Evolutionary conservation across 2,797 vertebrate genomes (phyloP), one percentile per base, ranked within the genome.

Genomic region (Aldrovandia affinis): DNA sequence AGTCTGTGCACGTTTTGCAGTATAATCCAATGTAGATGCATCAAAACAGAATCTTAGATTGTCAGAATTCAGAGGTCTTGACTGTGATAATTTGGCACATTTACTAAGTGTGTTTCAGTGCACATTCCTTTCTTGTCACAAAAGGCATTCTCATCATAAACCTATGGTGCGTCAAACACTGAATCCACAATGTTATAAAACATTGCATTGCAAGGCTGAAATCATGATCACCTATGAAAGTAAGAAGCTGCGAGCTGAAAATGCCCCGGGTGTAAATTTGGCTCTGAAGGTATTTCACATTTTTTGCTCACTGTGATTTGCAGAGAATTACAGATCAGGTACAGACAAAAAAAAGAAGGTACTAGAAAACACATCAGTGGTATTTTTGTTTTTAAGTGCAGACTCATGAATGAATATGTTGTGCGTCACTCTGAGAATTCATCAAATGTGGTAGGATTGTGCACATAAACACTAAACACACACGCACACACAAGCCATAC

Each of bases 401-500:
- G 33, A 36, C 15, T 75, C 25, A 5, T 2, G n/a, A 9, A 75
- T 25, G 44, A 47, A 33, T 25, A 75, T 22, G 39, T 73, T 42
- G 20, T 73, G 33, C 33, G 42, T 39, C 15, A 73, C 20, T 39
- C 68, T 42, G 33, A 39, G 36, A 73, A 73, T 36, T 22, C 22
- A 73, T 22, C 36, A 75, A 25, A 57, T 57, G 55, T 14, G 15
- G 55, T 22, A 3, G 36, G 68, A 73, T 42, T 42, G 33, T 39
- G 36, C 7, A 73, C 39, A 73, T 36, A 54, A 73, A 39, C 36
- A 73, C 18, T 39, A 36, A 73, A 42, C 70, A 44, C 18, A 22
- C 20, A 73, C 42, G 15, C 39, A n/a, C 36, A 73, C 68, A 42
- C 68, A 54, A 92, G 47, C 10, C n/a, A 44, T 83, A 47, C 54